Conservation (phyloP, 2,113 vertebrate species). For the Myxocyprinus asiaticus region DNA sequence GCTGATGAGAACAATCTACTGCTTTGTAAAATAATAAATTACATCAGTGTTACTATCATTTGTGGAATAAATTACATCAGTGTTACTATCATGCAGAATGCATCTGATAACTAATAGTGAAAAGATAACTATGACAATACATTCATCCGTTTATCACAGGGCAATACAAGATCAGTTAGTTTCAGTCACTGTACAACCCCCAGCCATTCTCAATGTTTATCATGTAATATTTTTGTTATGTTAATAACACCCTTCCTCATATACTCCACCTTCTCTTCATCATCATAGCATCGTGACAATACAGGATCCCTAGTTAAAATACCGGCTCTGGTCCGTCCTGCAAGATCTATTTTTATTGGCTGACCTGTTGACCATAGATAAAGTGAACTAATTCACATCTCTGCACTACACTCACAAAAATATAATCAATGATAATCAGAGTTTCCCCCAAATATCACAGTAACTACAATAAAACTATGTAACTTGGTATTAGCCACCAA, state of each 20-base stretch:
- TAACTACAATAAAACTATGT: no score
- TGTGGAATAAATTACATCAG: no score
- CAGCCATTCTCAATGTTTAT: neutral
- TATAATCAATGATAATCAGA: no score
- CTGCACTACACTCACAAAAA: no score
- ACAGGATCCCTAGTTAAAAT: no score
- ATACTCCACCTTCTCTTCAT: no score
- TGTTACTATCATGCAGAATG: neutral
- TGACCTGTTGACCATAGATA: neutral
- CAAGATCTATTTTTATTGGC: neutral
- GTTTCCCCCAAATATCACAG: no score
- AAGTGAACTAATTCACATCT: neutral
- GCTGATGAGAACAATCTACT: no score
- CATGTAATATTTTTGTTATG: neutral
- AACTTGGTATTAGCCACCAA: no score
- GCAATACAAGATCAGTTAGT: neutral
- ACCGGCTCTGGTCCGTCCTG: no score
- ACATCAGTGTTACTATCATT: no score
- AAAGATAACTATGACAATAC: neutral
- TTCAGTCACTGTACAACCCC: neutral
- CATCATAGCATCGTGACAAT: neutral
- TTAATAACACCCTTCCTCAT: neutral
- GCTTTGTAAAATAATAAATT: no score
- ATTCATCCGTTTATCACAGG: neutral
- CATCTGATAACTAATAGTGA: conserved; percentile 7